Evolutionary conservation across 2,797 vertebrate genomes (phyloP).

Genomic region (Halcyon leucocephala): DNA sequence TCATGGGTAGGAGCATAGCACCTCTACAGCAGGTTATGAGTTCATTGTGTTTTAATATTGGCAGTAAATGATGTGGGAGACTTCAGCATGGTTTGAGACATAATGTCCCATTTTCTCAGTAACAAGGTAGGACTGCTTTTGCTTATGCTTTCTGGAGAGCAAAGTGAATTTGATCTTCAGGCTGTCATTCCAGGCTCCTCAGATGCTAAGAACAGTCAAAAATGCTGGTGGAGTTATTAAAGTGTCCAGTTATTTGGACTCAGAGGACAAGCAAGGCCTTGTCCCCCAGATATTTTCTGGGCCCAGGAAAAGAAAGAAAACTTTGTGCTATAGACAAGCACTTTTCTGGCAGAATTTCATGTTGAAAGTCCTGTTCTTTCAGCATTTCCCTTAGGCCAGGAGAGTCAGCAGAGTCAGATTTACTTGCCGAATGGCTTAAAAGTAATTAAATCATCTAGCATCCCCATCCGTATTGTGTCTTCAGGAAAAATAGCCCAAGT

Average conservation of each 20-base stretch:
- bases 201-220: not conserved
- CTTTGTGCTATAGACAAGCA: not conserved
- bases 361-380: not conserved
- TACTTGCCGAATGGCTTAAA: not conserved
- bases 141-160: not conserved
- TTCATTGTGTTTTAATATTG: conserved; percentile 1
- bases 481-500: not conserved
- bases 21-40: not conserved
- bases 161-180: not conserved
- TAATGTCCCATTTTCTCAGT: not conserved
- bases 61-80: not conserved
- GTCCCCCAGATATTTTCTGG: not conserved
- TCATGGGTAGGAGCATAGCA: not conserved
- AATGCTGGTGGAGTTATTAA: not conserved
- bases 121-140: conserved; percentile 14
- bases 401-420: not conserved
- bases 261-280: not conserved
- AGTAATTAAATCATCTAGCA: not conserved
- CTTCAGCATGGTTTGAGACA: not conserved
- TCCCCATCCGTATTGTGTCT: not conserved
- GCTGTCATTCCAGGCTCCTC: not conserved
- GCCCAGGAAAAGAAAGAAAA: not conserved
- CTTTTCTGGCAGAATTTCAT: not conserved
- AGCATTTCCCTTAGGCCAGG: not conserved
- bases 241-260: not conserved